Conservation (phyloP, 2,797 vertebrate species). For the Channa striata region DNA sequence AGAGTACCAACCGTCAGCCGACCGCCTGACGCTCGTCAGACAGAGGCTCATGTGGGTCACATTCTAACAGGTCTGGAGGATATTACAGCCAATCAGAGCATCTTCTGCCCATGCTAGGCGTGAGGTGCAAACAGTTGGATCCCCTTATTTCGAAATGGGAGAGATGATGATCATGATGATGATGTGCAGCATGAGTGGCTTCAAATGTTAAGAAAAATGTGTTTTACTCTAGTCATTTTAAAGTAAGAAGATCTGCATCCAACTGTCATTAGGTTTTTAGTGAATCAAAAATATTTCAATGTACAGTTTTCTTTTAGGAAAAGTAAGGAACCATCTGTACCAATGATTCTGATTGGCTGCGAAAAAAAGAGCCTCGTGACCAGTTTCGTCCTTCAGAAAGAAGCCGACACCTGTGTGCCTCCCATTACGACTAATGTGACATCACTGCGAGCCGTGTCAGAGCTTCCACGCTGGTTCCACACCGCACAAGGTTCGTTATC, state of each 20-base stretch:
- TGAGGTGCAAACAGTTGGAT: no score
- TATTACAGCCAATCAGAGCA: slow-evolving; percentile 19
- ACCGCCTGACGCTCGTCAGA: no score
- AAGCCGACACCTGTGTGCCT: background rate
- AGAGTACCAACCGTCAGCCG: background rate
- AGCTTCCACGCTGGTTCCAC: background rate
- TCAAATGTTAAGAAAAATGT: no score
- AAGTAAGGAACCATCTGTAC: background rate
- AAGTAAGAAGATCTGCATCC: no score
- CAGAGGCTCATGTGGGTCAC: slow-evolving; percentile 21
- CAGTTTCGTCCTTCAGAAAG: background rate
- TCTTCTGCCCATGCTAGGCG: no score
- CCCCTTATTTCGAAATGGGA: no score
- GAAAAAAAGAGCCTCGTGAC: background rate
- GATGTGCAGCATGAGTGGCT: no score
- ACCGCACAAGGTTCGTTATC: no score
- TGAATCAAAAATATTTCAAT: background rate
- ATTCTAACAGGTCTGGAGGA: background rate
- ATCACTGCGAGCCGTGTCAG: slow-evolving; percentile 5
- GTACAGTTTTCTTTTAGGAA: background rate
- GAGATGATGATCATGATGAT: no score
- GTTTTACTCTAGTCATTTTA: no score
- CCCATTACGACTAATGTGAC: background rate
- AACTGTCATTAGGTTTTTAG: background rate
- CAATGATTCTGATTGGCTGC: slow-evolving; percentile 14